Evolutionary conservation across 2,888 invertebrate species (phyloP).

Genomic region (Troilus luridus): DNA sequence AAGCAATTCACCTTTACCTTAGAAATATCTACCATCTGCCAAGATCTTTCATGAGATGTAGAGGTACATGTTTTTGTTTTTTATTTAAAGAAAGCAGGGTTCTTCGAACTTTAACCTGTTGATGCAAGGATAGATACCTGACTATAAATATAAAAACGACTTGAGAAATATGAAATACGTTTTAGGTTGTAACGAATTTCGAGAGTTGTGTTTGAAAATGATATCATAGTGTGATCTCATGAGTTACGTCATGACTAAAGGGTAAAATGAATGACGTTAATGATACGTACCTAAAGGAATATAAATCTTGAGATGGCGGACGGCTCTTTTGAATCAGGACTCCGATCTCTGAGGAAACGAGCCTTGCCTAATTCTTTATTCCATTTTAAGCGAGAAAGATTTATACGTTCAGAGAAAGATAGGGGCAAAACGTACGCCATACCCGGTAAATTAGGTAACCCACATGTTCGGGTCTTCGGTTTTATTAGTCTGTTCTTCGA

Average conservation of each 20-base stretch:
- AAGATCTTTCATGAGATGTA: too few relatives aligned
- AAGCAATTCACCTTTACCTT: too few relatives aligned
- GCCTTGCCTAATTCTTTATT: slow-evolving; percentile 3
- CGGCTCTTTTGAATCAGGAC: slow-evolving; percentile 24
- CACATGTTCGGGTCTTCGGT: background rate
- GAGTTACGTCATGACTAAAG: background rate
- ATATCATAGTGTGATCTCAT: background rate
- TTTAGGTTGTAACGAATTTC: background rate
- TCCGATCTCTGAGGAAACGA: background rate
- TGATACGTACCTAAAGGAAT: background rate
- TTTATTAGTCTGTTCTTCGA: background rate
- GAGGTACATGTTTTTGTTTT: too few relatives aligned
- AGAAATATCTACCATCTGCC: too few relatives aligned
- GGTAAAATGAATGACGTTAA: slow-evolving; percentile 19
- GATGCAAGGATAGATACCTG: background rate
- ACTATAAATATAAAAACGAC: too few relatives aligned
- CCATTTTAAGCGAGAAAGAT: slow-evolving; percentile 30
- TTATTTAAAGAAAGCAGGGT: background rate
- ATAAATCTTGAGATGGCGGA: slow-evolving; percentile 21
- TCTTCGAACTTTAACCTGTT: background rate
- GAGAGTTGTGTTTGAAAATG: background rate
- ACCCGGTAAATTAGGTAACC: background rate
- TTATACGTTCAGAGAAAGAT: slow-evolving; percentile 6
- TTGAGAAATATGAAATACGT: background rate
- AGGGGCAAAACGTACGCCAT: background rate